Evolutionary conservation across 1,140 invertebrate genomes (phyloP), one percentile per base, ranked within the genome.

Genomic region (Papilio polytes): DNA sequence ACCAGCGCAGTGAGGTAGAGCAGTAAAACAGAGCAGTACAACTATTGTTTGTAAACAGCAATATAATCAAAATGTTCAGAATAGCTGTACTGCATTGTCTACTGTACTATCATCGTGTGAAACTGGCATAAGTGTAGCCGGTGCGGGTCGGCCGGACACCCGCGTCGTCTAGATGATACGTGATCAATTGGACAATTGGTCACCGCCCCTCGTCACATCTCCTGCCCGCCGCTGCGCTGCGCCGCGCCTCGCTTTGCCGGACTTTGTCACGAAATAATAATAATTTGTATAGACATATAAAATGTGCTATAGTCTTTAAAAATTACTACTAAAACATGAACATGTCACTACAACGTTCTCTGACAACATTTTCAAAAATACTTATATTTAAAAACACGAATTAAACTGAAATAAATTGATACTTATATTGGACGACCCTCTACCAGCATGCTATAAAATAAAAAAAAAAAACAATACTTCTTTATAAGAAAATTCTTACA

Each of bases 101-200:
- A 4, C 53, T 20, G 53, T 56, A n/a, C 53, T 56, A 18, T 18
- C 0, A 1, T 20, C 53, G 18, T 56, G 53, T 56, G n/a, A 56
- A 56, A 56, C 18, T 56, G 18, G n/a, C 53, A 56, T 31, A 31
- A 70, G 63, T 7, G 63, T 70, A 70, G 63, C 63, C 26, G 22
- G 22, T 70, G 63, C 63, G 63, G 26, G 26, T 56, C 22, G 15
- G 10, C 51, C 15, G 76, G 76, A 78, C 51, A 59, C 82, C 81
- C 82, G 80, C 81, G 81, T 82, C 83, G 84, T 81, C 59, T 81
- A 85, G 85, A 87, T 89, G 86, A 89, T 88, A 89, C 87, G 85
- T 87, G 86, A 90, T 88, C 87, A 88, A 88, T 87, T 88, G 84
- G 85, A 85, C 84, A 89, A 87, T 90, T 88, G 85, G 84, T 82